phyloP scores from a whole-genome alignment of 2,113 vertebrate genomes.

The Egretta garzetta region DNA sequence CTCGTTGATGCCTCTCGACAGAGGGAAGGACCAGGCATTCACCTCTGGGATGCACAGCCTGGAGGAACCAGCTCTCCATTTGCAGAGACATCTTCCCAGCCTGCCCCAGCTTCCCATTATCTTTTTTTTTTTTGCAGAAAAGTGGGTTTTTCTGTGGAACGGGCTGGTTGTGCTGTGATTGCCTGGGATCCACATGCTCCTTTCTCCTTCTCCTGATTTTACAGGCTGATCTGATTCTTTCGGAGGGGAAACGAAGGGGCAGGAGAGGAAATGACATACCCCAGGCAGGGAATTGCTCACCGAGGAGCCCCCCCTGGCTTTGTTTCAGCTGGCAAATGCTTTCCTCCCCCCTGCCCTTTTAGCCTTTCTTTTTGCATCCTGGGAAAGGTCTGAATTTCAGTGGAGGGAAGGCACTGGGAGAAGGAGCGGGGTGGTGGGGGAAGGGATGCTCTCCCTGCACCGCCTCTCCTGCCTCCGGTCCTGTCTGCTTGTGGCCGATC shows the following conservation, averaged over 20 bases:
- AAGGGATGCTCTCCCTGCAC: not conserved
- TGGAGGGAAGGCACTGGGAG: not conserved
- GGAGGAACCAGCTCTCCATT: not conserved
- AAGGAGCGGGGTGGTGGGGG: not conserved
- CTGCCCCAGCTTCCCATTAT: not conserved
- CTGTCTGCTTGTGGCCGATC: not conserved
- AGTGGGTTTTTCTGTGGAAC: fast-evolving
- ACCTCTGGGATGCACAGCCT: not conserved
- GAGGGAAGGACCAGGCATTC: not conserved
- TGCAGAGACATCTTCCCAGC: not conserved
- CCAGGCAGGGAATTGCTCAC: not conserved
- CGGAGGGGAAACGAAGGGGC: not conserved
- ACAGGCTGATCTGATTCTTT: not conserved
- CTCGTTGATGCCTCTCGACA: fast-evolving
- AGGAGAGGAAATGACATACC: not conserved
- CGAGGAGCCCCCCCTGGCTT: not conserved
- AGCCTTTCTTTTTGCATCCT: not conserved
- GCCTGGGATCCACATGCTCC: fast-evolving
- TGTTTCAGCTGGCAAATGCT: not conserved
- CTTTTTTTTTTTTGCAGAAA: not conserved
- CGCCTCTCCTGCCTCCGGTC: not conserved
- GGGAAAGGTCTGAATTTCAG: not conserved
- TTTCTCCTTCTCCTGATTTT: not conserved
- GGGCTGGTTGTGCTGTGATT: not conserved
- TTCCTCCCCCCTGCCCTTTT: not conserved